Evolutionary conservation across 1,140 invertebrate genomes (phyloP), one percentile per base, ranked within the genome.

Genomic region (Heterodera carotae): DNA sequence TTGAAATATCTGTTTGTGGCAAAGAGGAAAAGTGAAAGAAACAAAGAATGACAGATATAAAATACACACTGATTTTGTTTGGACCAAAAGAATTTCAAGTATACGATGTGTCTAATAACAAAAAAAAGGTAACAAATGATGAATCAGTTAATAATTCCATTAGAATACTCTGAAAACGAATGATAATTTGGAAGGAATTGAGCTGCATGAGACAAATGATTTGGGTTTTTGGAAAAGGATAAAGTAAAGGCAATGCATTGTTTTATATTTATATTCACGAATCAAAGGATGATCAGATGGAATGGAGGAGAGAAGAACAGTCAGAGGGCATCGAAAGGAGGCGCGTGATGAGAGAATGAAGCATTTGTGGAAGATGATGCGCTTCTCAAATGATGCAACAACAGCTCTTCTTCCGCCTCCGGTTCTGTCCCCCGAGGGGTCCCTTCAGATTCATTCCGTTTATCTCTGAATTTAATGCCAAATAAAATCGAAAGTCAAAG

Each of bases 401-500:
- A 64, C 72, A 74, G 15, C 72, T 56, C 59, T 74, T 59, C 64
- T 74, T 74, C 33, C 72, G 72, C n/a, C 72, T 12, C 64, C 72
- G 59, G 29, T 74, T 74, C 10, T 43, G 12, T 18, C 72, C 72
- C 66, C 39, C 36, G 25, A 39, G 43, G 4, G 15, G 2, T 8
- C 29, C 25, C 8, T 7, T 62, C 34, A 74, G 64, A 31, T 56
- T 29, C 43, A 31, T 62, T 27, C 8, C 62, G 36, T 29, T 72
- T n/a, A 33, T 33, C 25, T 72, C 27, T 72, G 29, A 72, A 33
- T 62, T n/a, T 29, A 15, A 34, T 22, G 29, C 22, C 43, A 39
- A 18, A 15, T n/a, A 25, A 6, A 39, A 39, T 6, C 43, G n/a
- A n/a, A n/a, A n/a, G n/a, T n/a, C n/a, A 71, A 71, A 71, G 27